phyloP scores from a whole-genome alignment of 2,113 vertebrate species.

The Corynorhinus townsendii region DNA sequence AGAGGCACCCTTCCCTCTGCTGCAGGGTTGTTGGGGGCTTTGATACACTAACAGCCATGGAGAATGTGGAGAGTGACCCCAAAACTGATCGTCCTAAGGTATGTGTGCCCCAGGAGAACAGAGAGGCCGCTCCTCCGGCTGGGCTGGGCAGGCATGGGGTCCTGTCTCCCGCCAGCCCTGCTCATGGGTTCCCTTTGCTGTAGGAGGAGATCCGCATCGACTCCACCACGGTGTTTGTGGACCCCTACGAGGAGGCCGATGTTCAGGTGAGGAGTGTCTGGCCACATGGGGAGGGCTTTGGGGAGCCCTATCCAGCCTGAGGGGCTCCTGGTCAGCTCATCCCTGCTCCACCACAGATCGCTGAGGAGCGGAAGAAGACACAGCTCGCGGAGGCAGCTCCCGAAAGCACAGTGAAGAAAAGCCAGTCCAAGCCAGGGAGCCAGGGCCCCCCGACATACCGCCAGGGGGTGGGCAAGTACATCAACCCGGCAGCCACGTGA shows the following conservation, averaged over 20 bases:
- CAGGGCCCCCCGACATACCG: slow-evolving; percentile 88
- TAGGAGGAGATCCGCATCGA: slow-evolving; percentile 92
- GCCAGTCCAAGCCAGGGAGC: slow-evolving; percentile 78
- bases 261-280: slow-evolving; percentile 83
- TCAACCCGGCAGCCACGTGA: slow-evolving; percentile 89
- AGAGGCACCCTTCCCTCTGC: neutral
- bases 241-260: slow-evolving; percentile 96
- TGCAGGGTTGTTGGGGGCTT: slow-evolving; percentile 96
- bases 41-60: slow-evolving; percentile 94
- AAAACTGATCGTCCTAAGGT: slow-evolving; percentile 98
- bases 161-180: rapidly evolving
- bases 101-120: neutral
- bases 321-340: slow-evolving; percentile 49
- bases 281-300: rapidly evolving
- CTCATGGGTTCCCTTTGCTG: neutral
- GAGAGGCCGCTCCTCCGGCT: rapidly evolving
- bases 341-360: slow-evolving; percentile 82
- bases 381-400: slow-evolving; percentile 83
- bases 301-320: slow-evolving; percentile 38
- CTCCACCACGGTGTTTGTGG: slow-evolving; percentile 90
- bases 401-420: slow-evolving; percentile 73
- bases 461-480: slow-evolving; percentile 95
- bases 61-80: slow-evolving; percentile 94
- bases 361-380: slow-evolving; percentile 89
- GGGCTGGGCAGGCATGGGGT: rapidly evolving